Conservation (phyloP, 2,888 invertebrate species). For the Meiosimyza decipiens region DNA sequence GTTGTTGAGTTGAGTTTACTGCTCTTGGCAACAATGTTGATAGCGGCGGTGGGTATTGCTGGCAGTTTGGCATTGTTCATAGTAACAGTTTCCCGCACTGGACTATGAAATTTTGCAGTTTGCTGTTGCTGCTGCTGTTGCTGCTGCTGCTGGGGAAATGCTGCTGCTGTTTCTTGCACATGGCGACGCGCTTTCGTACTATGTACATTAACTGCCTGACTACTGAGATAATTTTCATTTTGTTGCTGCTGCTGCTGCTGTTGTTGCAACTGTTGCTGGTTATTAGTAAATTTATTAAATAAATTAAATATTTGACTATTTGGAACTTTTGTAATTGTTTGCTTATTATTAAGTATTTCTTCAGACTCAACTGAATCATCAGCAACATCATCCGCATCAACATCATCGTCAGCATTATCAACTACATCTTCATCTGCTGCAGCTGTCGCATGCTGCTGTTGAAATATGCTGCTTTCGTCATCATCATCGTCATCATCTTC, state of each 20-base stretch:
- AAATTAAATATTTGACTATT: slow-evolving; percentile 65
- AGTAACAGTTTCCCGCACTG: slow-evolving; percentile 46
- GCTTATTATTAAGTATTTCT: slow-evolving; percentile 48
- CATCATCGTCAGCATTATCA: slow-evolving; percentile 34
- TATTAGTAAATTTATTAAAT: slow-evolving; percentile 46
- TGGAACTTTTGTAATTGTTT: slow-evolving; percentile 64
- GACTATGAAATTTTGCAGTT: slow-evolving; percentile 45
- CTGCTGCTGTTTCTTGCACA: slow-evolving; percentile 47
- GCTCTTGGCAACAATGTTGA: slow-evolving; percentile 15
- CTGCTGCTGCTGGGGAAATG: slow-evolving; percentile 41
- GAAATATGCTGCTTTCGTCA: slow-evolving; percentile 15
- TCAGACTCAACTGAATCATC: slow-evolving; percentile 39
- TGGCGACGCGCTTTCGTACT: slow-evolving; percentile 58
- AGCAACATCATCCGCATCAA: slow-evolving; percentile 36
- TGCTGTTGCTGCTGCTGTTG: slow-evolving; percentile 39
- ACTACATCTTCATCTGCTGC: slow-evolving; percentile 24
- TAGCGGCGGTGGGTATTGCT: slow-evolving; percentile 20
- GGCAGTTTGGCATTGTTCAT: not conserved
- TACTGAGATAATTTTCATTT: slow-evolving; percentile 43
- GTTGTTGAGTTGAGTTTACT: not conserved
- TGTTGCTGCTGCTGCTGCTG: slow-evolving; percentile 38
- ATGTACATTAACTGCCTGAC: slow-evolving; percentile 34
- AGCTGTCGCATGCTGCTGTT: slow-evolving; percentile 14
- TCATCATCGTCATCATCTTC: slow-evolving; percentile 29
- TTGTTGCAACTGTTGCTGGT: slow-evolving; percentile 38